Percentiles rank a stretch among this genome's conserved stretches.
phyloP scores from a whole-genome alignment of 2,888 invertebrate species.

The Subacronicta megacephala region DNA sequence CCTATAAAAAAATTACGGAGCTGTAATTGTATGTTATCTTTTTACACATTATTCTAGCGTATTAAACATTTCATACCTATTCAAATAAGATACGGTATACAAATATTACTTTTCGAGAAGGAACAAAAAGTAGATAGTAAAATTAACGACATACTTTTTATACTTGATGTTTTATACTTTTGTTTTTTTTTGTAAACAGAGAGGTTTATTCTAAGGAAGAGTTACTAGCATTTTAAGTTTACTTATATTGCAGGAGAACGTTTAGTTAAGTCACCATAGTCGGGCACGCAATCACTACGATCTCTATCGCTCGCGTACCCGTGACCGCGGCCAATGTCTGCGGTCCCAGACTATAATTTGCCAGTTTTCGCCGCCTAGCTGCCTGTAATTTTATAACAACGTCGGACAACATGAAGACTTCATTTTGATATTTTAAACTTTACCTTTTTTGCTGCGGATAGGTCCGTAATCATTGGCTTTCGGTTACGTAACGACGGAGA shows the following conservation, averaged over 20 bases:
- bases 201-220: conserved; percentile 3
- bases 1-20: conserved; percentile 16
- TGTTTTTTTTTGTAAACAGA: not conserved
- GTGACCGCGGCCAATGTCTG: conserved; percentile 74
- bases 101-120: no score
- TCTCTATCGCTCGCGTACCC: conserved; percentile 71
- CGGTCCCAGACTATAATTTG: conserved; percentile 84
- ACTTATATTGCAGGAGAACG: conserved; percentile 48
- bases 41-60: no score
- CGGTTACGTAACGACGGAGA: conserved; percentile 66
- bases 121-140: no score
- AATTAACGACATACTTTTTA: no score
- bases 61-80: no score
- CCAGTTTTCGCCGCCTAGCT: conserved; percentile 85
- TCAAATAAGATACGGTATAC: no score
- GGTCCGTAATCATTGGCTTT: conserved; percentile 67
- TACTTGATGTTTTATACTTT: no score
- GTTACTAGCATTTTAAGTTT: conserved; percentile 31
- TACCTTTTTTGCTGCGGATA: conserved; percentile 64
- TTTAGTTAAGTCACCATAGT: conserved; percentile 71
- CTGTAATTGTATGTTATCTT: not conserved
- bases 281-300: conserved; percentile 73
- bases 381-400: conserved; percentile 83
- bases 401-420: conserved; percentile 77
- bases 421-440: conserved; percentile 75